Evolutionary conservation across 1,140 invertebrate genomes (phyloP).

Genomic region (Adoxophyes honmai): DNA sequence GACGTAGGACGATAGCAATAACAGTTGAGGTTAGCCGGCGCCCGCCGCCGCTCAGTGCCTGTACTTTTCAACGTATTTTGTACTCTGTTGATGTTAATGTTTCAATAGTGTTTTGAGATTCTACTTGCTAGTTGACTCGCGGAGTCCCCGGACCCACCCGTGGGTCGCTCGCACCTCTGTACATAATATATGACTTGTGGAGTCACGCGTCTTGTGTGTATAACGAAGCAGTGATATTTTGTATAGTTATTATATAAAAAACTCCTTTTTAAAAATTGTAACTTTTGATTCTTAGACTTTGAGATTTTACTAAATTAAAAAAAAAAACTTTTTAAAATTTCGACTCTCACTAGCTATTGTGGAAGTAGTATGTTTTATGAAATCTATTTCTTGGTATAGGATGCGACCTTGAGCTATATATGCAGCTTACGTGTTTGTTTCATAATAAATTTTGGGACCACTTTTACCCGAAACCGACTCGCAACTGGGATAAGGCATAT

Average conservation of each 20-base stretch:
- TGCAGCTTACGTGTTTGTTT: constrained; percentile 57
- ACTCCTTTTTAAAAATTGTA: constrained; percentile 48
- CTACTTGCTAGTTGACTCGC: constrained; percentile 29
- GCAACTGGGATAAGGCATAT: constrained; percentile 31
- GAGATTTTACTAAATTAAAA: constrained; percentile 44
- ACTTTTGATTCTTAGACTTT: constrained; percentile 43
- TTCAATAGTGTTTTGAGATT: constrained; percentile 26
- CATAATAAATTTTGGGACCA: constrained; percentile 73
- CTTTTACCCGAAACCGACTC: constrained; percentile 51
- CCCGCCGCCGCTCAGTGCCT: constrained; percentile 25
- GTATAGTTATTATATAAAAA: constrained; percentile 46
- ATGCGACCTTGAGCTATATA: constrained; percentile 25
- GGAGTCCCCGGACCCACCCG: constrained; percentile 30
- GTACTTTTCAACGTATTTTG: constrained; percentile 22
- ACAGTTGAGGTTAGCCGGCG: constrained; percentile 41
- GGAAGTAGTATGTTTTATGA: constrained; percentile 42
- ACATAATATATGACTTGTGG: constrained; percentile 52
- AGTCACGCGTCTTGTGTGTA: constrained; percentile 49
- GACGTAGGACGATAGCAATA: constrained; percentile 66
- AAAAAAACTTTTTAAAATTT: constrained; percentile 38
- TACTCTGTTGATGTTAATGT: constrained; percentile 34
- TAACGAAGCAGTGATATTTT: constrained; percentile 69
- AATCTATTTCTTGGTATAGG: constrained; percentile 24
- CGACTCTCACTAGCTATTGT: constrained; percentile 48
- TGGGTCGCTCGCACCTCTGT: constrained; percentile 40